Percentiles rank a stretch among this genome's conserved stretches.
Conservation (phyloP, 2,797 vertebrate species). For the Scolopax bukidnonensis region DNA sequence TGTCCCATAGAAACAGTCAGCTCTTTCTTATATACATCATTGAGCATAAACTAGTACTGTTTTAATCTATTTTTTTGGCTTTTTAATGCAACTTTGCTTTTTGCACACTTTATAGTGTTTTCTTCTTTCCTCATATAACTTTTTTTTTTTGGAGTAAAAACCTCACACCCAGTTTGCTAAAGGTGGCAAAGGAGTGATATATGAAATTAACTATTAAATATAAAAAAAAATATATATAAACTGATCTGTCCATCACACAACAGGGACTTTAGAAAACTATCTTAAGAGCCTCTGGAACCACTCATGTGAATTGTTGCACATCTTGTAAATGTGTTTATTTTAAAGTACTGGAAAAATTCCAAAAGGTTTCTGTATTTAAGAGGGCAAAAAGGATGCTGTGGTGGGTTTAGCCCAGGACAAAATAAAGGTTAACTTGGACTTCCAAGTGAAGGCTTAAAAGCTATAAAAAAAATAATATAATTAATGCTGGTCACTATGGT, state of each 20-base stretch:
- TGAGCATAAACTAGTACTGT: not conserved
- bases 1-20: not conserved
- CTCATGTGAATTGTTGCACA: slow-evolving; percentile 42
- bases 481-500: not conserved
- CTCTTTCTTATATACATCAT: not conserved
- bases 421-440: slow-evolving; percentile 40
- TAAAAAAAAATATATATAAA: not conserved
- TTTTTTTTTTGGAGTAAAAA: slow-evolving; percentile 29
- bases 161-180: slow-evolving; percentile 27
- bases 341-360: slow-evolving; percentile 51
- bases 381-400: not conserved
- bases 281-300: slow-evolving; percentile 41
- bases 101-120: not conserved
- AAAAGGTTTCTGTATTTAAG: slow-evolving; percentile 17
- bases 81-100: not conserved
- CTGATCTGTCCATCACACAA: slow-evolving; percentile 8
- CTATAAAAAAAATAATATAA: not conserved
- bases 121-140: not conserved
- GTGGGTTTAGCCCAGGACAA: slow-evolving; percentile 28
- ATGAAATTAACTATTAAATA: slow-evolving; percentile 23
- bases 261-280: slow-evolving; percentile 6
- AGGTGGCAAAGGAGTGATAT: slow-evolving; percentile 15
- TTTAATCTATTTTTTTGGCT: not conserved
- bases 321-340: slow-evolving; percentile 57
- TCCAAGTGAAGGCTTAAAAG: slow-evolving; percentile 25